phyloP scores from a whole-genome alignment of 2,888 invertebrate species.

The Phytoseiulus persimilis region DNA sequence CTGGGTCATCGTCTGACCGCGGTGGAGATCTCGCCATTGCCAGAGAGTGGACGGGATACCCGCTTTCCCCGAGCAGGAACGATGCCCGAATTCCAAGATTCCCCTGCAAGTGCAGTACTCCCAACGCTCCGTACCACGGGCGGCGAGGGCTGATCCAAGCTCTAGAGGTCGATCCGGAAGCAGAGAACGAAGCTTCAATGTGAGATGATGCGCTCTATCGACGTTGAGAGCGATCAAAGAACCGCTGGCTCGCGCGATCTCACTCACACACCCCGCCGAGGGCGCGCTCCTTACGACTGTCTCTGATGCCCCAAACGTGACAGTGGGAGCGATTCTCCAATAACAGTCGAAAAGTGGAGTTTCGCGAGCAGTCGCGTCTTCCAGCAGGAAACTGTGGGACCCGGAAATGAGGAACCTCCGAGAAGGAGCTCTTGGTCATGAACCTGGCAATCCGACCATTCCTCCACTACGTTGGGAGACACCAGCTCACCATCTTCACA shows the following conservation, averaged over 20 bases:
- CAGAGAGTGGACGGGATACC: not conserved
- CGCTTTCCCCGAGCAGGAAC: not conserved
- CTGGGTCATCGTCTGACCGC: not conserved
- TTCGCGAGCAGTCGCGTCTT: slow-evolving; percentile 47
- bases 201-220: no score
- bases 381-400: slow-evolving; percentile 46
- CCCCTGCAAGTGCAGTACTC: not conserved
- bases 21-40: not conserved
- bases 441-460: slow-evolving; percentile 42
- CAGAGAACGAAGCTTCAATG: no score
- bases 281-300: slow-evolving; percentile 36
- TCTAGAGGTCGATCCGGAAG: no score
- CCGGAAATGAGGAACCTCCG: slow-evolving; percentile 48
- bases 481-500: slow-evolving; percentile 47
- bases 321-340: slow-evolving; percentile 46
- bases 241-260: slow-evolving; percentile 20
- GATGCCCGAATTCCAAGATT: not conserved
- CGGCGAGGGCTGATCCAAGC: no score
- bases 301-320: slow-evolving; percentile 50
- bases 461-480: slow-evolving; percentile 47
- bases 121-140: not conserved
- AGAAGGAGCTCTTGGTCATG: slow-evolving; percentile 42
- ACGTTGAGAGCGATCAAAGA: no score
- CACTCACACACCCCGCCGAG: slow-evolving; percentile 40
- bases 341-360: slow-evolving; percentile 41